A percentile compares a stretch with the other conserved stretches of the same genome.
phyloP scores from a whole-genome alignment of 1,140 invertebrate species.

The Drosophila biarmipes region DNA sequence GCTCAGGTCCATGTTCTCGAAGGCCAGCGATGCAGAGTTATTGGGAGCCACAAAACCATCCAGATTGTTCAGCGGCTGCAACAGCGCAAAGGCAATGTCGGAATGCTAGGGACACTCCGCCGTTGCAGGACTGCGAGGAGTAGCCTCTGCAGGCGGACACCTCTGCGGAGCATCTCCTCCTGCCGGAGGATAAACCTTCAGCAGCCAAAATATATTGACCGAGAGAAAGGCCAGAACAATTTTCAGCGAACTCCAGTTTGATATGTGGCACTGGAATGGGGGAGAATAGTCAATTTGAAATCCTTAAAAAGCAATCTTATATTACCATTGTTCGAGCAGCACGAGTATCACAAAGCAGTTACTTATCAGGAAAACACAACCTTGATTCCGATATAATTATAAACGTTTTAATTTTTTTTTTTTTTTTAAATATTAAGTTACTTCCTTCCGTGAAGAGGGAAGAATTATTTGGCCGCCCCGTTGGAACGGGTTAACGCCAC shows the following conservation, averaged over 20 bases:
- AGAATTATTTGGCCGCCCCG: no score
- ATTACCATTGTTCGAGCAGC: constrained; percentile 22
- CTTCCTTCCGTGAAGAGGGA: no score
- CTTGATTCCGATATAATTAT: constrained; percentile 1
- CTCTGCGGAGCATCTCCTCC: constrained; percentile 15
- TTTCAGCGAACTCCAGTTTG: constrained; percentile 59
- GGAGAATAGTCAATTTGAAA: not conserved
- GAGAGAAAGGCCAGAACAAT: constrained; percentile 47
- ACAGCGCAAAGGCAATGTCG: constrained; percentile 22
- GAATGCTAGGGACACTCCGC: constrained; percentile 44
- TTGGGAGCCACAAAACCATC: constrained; percentile 21
- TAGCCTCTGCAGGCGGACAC: constrained; percentile 7
- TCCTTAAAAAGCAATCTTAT: no score
- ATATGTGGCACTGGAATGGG: constrained; percentile 47
- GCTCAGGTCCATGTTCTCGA: constrained; percentile 87
- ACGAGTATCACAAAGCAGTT: constrained; percentile 34
- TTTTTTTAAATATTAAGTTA: no score
- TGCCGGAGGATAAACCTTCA: constrained; percentile 59
- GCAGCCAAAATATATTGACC: constrained; percentile 62
- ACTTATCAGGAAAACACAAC: constrained; percentile 38
- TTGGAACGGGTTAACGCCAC: no score
- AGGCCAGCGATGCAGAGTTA: constrained; percentile 71
- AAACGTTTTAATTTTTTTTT: not conserved
- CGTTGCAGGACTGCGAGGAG: constrained; percentile 4
- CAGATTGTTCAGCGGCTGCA: constrained; percentile 25